These are phyloP conservation scores for Odontothrips loti DNA, from an alignment of 2,888 invertebrate species.

Conservation along the genomic window DNA sequence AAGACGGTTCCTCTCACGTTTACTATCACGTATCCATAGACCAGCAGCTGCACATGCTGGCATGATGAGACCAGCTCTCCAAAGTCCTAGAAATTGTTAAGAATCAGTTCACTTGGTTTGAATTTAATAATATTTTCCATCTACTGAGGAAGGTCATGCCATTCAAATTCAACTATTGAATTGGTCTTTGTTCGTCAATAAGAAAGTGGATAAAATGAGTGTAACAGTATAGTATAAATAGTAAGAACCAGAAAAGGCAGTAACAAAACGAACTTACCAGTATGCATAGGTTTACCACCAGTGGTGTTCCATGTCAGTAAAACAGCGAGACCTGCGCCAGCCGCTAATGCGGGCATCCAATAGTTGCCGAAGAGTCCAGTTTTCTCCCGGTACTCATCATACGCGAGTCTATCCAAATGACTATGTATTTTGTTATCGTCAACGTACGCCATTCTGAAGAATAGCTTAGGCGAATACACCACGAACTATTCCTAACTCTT, in stretches of 20 bases:
- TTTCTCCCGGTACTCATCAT: not conserved
- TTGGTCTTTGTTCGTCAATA: not conserved
- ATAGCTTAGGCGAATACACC: not conserved
- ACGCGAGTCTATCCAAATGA: not conserved
- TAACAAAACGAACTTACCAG: not conserved
- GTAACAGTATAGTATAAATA: not conserved
- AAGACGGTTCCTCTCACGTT: slow-evolving; percentile 58
- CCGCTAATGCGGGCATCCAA: not conserved
- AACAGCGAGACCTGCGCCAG: not conserved
- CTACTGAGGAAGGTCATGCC: not conserved
- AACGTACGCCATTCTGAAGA: not conserved
- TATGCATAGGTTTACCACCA: not conserved
- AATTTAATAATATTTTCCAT: not conserved
- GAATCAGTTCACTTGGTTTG: not conserved
- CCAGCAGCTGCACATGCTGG: slow-evolving; percentile 46
- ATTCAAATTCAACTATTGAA: not conserved
- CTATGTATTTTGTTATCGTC: not conserved
- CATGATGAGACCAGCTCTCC: slow-evolving; percentile 48
- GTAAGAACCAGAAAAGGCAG: not conserved
- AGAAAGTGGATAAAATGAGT: not conserved
- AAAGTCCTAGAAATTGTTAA: slow-evolving; percentile 49
- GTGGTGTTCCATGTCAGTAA: not conserved
- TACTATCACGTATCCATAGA: slow-evolving; percentile 49
- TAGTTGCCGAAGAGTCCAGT: not conserved
- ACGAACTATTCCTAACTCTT: not conserved